Evolutionary conservation across 2,113 vertebrate genomes (phyloP).

Genomic region (Scolopax mira): DNA sequence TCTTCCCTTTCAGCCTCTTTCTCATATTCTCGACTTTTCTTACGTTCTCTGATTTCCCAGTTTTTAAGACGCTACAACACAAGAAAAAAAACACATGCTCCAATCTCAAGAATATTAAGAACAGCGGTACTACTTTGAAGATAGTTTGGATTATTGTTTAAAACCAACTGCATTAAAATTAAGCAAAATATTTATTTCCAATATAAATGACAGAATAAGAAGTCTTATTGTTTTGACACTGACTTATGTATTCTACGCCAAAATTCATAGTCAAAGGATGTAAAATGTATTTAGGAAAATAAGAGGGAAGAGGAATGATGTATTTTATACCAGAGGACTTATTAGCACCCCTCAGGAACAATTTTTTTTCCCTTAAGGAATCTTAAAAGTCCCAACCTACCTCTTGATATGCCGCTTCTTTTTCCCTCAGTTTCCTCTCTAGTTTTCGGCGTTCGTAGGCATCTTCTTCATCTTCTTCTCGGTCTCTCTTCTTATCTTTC

Average conservation of each 20-base stretch:
- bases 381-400: constrained; percentile 57
- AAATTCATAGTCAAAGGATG: background rate
- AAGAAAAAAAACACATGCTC: background rate
- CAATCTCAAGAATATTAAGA: background rate
- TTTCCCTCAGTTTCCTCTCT: constrained; percentile 94
- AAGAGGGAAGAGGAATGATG: background rate
- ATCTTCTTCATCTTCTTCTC: constrained; percentile 95
- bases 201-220: background rate
- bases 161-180: background rate
- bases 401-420: constrained; percentile 98
- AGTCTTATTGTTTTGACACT: background rate
- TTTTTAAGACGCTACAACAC: constrained; percentile 90
- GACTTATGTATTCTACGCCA: background rate
- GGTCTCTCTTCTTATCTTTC: constrained; percentile 93
- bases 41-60: constrained; percentile 97
- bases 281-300: background rate
- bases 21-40: constrained; percentile 93
- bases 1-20: constrained; percentile 95
- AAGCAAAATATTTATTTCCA: background rate
- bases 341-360: background rate
- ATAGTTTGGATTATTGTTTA: background rate
- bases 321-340: background rate
- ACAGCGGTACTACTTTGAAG: background rate
- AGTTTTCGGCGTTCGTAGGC: constrained; percentile 92
- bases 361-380: background rate